Evolutionary conservation across 2,888 invertebrate genomes (phyloP).

Genomic region (Epinotia bilunana): DNA sequence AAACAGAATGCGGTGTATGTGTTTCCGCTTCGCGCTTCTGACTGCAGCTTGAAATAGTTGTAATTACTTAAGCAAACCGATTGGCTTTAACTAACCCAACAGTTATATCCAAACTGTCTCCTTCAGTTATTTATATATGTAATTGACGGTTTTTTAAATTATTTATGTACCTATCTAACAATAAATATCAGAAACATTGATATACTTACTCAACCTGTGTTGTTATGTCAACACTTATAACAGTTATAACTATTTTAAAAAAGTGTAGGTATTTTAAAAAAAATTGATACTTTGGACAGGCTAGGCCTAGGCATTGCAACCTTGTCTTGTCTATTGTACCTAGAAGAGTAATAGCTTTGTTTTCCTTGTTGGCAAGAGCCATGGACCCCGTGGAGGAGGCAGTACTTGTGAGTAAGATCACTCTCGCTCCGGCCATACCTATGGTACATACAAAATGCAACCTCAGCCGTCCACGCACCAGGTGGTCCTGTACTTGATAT

Average conservation of each 20-base stretch:
- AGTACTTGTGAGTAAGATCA: constrained; percentile 63
- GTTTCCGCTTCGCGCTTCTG: constrained; percentile 55
- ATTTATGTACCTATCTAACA: background rate
- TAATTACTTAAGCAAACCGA: constrained; percentile 30
- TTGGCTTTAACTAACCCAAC: constrained; percentile 36
- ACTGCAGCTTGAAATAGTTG: constrained; percentile 53
- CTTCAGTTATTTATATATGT: constrained; percentile 24
- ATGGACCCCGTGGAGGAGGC: constrained; percentile 72
- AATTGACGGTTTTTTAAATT: background rate
- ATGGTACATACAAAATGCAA: constrained; percentile 78
- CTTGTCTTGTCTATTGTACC: background rate
- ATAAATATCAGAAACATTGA: background rate
- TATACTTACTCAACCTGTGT: background rate
- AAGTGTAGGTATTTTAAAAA: background rate
- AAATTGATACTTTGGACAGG: no score
- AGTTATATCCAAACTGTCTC: constrained; percentile 15
- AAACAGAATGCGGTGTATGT: constrained; percentile 57
- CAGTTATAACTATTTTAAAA: background rate
- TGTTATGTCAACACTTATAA: background rate
- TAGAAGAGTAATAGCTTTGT: constrained; percentile 23
- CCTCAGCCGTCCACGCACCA: constrained; percentile 78
- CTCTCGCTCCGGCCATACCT: constrained; percentile 67
- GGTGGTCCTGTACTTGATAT: constrained; percentile 61
- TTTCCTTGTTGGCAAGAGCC: constrained; percentile 56
- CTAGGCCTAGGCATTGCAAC: no score